Evolutionary conservation across 2,113 vertebrate genomes (phyloP).

Genomic region (Lampris megalopsis): DNA sequence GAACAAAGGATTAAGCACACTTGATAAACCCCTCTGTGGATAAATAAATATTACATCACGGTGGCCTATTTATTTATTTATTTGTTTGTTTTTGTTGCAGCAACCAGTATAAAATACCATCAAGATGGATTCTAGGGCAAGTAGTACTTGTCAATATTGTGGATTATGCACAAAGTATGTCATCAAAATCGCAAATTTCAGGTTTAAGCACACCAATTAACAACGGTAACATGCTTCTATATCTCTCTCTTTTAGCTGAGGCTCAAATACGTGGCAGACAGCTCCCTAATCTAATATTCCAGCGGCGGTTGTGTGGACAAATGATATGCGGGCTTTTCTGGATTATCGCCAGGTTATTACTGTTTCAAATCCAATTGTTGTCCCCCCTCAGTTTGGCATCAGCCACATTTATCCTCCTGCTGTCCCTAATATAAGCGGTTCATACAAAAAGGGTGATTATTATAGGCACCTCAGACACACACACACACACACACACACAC

Average conservation of each 20-base stretch:
- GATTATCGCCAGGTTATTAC: neutral
- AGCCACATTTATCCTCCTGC: too few relatives aligned
- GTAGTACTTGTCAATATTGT: neutral
- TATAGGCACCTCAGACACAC: neutral
- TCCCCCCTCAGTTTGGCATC: neutral
- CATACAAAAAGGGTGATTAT: too few relatives aligned
- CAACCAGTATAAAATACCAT: too few relatives aligned
- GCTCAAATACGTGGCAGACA: neutral
- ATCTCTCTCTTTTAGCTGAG: neutral
- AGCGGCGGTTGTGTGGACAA: too few relatives aligned
- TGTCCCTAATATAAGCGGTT: too few relatives aligned
- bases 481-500: neutral
- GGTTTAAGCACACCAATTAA: neutral
- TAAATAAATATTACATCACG: too few relatives aligned
- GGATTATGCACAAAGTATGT: neutral
- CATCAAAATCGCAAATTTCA: neutral
- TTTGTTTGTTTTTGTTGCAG: too few relatives aligned
- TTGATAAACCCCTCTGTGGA: too few relatives aligned
- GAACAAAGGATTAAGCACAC: too few relatives aligned
- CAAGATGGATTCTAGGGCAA: neutral
- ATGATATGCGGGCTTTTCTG: neutral
- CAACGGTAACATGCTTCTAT: neutral
- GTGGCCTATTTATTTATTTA: too few relatives aligned
- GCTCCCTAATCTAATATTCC: neutral
- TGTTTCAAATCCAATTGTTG: slow-evolving; percentile 7